These are phyloP conservation scores for Monopterus albus DNA, from an alignment of 2,113 vertebrate species.

Conservation along the genomic window DNA sequence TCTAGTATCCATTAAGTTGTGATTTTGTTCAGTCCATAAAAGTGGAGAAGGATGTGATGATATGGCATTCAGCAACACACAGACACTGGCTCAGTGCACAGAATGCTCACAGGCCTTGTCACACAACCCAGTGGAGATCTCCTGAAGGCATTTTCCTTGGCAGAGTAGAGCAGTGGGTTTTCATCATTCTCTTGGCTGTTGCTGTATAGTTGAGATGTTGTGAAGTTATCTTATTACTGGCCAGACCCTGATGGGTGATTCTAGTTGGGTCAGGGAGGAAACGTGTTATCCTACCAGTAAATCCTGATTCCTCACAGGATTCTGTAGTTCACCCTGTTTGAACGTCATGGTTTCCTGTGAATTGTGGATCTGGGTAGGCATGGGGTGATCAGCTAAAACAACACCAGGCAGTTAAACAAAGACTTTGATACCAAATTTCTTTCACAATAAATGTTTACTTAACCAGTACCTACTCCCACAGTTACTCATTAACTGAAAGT, in stretches of 20 bases:
- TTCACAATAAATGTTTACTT: background rate
- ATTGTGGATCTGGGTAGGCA: background rate
- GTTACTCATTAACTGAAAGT: background rate
- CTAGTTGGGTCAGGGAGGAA: background rate
- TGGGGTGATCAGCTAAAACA: background rate
- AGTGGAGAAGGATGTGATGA: background rate
- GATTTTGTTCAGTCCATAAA: conserved; percentile 4
- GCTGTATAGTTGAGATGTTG: background rate
- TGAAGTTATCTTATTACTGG: background rate
- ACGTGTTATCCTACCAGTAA: background rate
- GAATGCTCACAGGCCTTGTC: conserved; percentile 6
- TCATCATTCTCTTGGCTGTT: background rate
- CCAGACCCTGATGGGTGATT: background rate
- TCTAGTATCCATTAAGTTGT: background rate
- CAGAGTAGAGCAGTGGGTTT: background rate
- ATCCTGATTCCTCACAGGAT: background rate
- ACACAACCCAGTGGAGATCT: conserved; percentile 6
- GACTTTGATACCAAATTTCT: background rate
- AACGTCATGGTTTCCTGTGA: background rate
- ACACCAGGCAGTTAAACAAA: background rate
- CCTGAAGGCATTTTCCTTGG: conserved; percentile 4
- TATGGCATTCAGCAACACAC: background rate
- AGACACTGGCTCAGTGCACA: background rate
- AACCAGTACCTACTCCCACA: no score
- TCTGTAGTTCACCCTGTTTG: no score